phyloP scores from a whole-genome alignment of 2,797 vertebrate species.

The Spea hammondii region DNA sequence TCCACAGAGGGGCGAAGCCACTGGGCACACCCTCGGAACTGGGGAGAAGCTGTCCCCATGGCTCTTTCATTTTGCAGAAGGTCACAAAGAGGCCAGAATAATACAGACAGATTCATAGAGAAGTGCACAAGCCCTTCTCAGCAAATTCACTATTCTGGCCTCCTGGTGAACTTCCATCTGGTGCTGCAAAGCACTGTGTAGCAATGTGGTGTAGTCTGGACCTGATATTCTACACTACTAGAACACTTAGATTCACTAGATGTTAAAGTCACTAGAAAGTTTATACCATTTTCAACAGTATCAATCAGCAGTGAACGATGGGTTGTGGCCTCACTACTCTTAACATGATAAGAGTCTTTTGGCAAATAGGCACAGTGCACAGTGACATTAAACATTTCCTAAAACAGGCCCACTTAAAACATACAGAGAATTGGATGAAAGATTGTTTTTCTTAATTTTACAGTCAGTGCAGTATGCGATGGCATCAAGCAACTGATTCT shows the following conservation, averaged over 20 bases:
- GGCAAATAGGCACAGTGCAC: conserved; percentile 67
- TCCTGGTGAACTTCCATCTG: too few species aligned
- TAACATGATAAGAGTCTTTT: conserved; percentile 58
- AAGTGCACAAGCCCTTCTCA: too few species aligned
- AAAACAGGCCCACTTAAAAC: conserved; percentile 81
- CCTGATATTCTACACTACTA: too few species aligned
- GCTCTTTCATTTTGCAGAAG: too few species aligned
- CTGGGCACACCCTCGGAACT: too few species aligned
- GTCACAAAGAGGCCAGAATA: too few species aligned
- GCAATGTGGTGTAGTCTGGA: too few species aligned
- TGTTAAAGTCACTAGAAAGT: conserved; percentile 36
- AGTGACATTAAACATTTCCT: conserved; percentile 68
- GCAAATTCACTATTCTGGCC: too few species aligned
- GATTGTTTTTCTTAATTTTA: conserved; percentile 55
- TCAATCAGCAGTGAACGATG: conserved; percentile 61
- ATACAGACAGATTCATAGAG: too few species aligned
- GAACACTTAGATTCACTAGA: background rate
- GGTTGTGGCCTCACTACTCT: conserved; percentile 46
- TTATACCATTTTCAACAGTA: conserved; percentile 65
- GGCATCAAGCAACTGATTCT: conserved; percentile 64
- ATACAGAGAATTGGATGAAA: conserved; percentile 63
- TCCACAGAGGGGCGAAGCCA: too few species aligned
- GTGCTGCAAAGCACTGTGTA: too few species aligned
- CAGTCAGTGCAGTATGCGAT: conserved; percentile 62
- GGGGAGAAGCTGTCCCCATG: too few species aligned